Conservation (phyloP, 2,113 vertebrate genomes). For the Paramormyrops kingsleyae region DNA sequence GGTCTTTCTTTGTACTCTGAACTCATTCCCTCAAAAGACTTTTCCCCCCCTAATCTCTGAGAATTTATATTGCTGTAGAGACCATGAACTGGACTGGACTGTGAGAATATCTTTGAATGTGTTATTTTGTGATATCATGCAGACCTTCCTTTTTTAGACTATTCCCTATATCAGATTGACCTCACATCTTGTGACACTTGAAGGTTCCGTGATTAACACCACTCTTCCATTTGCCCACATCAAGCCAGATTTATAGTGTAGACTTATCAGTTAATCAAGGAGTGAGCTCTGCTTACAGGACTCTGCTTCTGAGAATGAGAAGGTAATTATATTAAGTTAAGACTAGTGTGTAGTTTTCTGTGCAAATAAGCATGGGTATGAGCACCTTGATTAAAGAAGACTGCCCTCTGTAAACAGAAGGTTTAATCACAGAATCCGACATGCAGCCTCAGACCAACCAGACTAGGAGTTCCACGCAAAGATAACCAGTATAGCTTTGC, state of each 20-base stretch:
- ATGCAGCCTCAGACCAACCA: not conserved
- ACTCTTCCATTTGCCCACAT: not conserved
- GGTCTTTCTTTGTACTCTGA: slow-evolving; percentile 6
- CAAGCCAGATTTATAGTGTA: not conserved
- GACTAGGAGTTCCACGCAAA: not conserved
- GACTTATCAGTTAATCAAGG: not conserved
- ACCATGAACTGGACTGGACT: not conserved
- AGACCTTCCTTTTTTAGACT: not conserved
- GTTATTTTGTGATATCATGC: not conserved
- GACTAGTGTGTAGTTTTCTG: not conserved
- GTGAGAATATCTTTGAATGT: slow-evolving; percentile 14
- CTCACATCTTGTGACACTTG: not conserved
- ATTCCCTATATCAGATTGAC: not conserved
- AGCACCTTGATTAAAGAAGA: not conserved
- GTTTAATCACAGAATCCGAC: not conserved
- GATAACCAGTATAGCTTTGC: not conserved
- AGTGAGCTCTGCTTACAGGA: not conserved
- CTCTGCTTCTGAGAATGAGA: not conserved
- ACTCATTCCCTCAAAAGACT: slow-evolving; percentile 29
- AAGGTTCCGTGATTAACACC: slow-evolving; percentile 4
- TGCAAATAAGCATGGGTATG: not conserved
- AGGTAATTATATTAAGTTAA: not conserved
- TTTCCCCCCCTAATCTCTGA: slow-evolving; percentile 24
- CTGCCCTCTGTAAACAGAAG: not conserved
- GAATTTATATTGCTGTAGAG: slow-evolving; percentile 9